Evolutionary conservation across 2,113 vertebrate genomes (phyloP), one percentile per base, ranked within the genome.

Genomic region (Phyllostomus hastatus): DNA sequence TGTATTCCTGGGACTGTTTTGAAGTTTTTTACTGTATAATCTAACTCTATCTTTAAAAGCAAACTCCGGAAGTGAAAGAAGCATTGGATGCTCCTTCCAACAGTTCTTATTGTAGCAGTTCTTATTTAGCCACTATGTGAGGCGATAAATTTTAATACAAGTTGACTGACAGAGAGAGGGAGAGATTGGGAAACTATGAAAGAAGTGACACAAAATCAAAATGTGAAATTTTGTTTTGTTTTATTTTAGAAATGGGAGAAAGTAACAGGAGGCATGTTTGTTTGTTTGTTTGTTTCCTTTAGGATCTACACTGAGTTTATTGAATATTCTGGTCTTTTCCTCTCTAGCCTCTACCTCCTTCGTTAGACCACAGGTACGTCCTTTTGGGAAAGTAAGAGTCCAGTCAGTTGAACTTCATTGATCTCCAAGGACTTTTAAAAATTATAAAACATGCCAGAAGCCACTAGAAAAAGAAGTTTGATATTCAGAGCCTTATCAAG

Each of bases 341-440:
- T 50, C 35, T 86, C 43, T 50, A 94, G 66, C 46, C 88, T 35
- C 83, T 38, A 28, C 54, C 88, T 97, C 96, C 64, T 83, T 93
- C 66, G 15, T 14, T 91, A 90, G 93, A 91, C n/a, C 41, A 61
- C 61, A 94, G 43, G 57, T 82, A 75, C 69, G 92, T 97, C 97
- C 46, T 38, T 95, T 91, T 84, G 70, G 91, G 84, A 97, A 97
- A 78, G 72, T 88, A 82, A 90, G 84, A 85, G 75, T 43, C 14
- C n/a, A 66, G 41, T 76, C 86, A 52, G 57, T 31, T 69, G 94
- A 92, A 88, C 24, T 35, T 96, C 52, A 46, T 38, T 81, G 26
- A 78, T 87, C 46, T 93, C 64, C 46, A 93, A 95, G 67, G 20
- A 92, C 4, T 22, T 59, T 0, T 70, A 48, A 79, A 90, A 90